Evolutionary conservation across 2,888 invertebrate species (phyloP), one percentile per base, ranked within the genome.

Genomic region (Coleophora flavipennella): DNA sequence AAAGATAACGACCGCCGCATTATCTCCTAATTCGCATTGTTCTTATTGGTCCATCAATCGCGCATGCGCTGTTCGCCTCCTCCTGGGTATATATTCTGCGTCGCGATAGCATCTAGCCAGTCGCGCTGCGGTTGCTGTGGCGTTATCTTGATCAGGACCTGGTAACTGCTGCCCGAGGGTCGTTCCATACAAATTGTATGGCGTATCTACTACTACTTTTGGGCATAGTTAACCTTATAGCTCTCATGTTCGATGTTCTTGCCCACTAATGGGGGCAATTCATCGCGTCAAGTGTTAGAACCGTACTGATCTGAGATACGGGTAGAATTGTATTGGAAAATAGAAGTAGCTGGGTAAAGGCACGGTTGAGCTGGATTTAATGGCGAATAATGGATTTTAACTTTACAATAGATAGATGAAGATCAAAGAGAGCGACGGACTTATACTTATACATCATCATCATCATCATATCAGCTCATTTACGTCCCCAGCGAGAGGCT

Each of bases 161-260:
- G 62, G 73, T 67, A 71, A 71, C 72, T 64, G 64, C 65, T 53
- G 67, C 62, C 67, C 57, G 62, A 72, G 60, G 75, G 72, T 76
- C 77, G 75, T 71, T 79, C 67, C 74, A 81, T 79, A 81, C 83
- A 83, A 83, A 81, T 83, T 83, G 81, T 81, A 76, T 76, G 72
- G 75, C 74, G 65, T 79, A 79, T 80, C 79, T 73, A 61, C 69
- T 65, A 52, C 79, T 79, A 66, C 67, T 78, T 79, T 81, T 80
- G 81, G 81, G 75, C 80, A 79, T 79, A 76, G 81, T 80, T 79
- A 81, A 79, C 77, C 78, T 75, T 73, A 74, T 70, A 75, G 74
- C 72, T 70, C 72, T 71, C 69, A 68, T 73, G 77, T 74, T 65
- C 62, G 65, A 69, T 68, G 71, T 69, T 68, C 69, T 59, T 50